Percentiles rank a stretch among this genome's conserved stretches.
Evolutionary conservation across 2,888 invertebrate species (phyloP).

Genomic region (Sesia apiformis): DNA sequence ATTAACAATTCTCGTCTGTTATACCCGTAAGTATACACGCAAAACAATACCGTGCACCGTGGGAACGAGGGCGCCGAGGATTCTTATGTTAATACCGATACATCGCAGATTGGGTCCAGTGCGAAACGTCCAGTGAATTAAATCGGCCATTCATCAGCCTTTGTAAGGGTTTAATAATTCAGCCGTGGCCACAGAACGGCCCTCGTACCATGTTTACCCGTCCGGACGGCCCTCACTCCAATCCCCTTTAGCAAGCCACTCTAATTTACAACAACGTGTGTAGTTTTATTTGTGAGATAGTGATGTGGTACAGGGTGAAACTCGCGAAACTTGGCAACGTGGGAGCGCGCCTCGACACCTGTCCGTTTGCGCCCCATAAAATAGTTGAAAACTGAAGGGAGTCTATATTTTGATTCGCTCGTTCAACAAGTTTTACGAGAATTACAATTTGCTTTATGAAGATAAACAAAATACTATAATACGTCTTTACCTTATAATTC

Average conservation of each 20-base stretch:
- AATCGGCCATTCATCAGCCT: conserved; percentile 41
- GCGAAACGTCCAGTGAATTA: conserved; percentile 30
- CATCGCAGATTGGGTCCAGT: conserved; percentile 49
- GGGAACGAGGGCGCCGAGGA: conserved; percentile 43
- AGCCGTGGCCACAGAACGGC: conserved; percentile 27
- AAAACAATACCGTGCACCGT: conserved; percentile 41
- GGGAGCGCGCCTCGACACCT: conserved; percentile 30
- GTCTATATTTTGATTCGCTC: conserved; percentile 10
- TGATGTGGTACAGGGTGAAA: conserved; percentile 14
- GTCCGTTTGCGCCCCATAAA: conserved; percentile 29
- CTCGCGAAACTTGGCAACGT: conserved; percentile 33
- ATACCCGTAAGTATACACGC: neutral
- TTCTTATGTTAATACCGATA: conserved; percentile 61
- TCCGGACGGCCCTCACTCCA: neutral
- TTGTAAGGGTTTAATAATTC: conserved; percentile 54
- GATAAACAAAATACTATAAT: too few relatives aligned
- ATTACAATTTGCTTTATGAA: conserved; percentile 11
- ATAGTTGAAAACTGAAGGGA: conserved; percentile 19
- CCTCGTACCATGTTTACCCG: conserved; percentile 17
- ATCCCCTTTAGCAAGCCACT: neutral
- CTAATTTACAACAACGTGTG: neutral
- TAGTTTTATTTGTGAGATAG: neutral
- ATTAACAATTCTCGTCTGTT: conserved; percentile 3
- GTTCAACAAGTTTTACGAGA: conserved; percentile 15
- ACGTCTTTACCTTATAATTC: too few relatives aligned